phyloP scores from a whole-genome alignment of 1,140 invertebrate genomes.

The Drosophila pachea region DNA sequence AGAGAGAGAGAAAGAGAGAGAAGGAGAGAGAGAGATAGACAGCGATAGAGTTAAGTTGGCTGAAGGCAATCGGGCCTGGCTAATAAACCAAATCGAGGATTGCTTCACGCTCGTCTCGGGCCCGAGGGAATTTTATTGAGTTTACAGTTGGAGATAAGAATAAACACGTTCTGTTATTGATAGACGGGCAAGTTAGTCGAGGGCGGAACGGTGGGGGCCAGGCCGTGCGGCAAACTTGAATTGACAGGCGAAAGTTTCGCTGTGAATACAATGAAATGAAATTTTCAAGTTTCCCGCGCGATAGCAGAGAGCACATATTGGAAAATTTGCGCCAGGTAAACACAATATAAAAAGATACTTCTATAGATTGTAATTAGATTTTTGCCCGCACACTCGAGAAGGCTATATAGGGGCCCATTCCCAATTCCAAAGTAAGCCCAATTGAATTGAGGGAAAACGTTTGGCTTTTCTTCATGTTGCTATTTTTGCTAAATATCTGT shows the following conservation, averaged over 20 bases:
- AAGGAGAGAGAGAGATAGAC: slow-evolving; percentile 1
- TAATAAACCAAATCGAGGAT: slow-evolving; percentile 26
- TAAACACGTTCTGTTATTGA: slow-evolving; percentile 33
- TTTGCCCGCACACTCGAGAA: not conserved
- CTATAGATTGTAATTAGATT: slow-evolving; percentile 4
- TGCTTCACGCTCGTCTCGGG: slow-evolving; percentile 12
- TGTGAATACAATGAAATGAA: slow-evolving; percentile 10
- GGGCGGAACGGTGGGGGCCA: no score
- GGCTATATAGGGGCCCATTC: no score
- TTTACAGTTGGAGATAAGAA: slow-evolving; percentile 37
- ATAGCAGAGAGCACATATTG: not conserved
- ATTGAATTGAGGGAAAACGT: no score
- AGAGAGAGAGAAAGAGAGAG: not conserved
- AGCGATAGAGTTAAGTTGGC: not conserved
- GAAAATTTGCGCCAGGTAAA: slow-evolving; percentile 3
- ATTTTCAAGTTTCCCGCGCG: slow-evolving; percentile 23
- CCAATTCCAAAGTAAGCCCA: no score
- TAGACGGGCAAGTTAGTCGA: slow-evolving; percentile 8
- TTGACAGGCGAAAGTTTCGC: slow-evolving; percentile 20
- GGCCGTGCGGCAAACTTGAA: slow-evolving; percentile 28
- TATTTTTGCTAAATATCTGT: not conserved
- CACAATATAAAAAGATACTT: not conserved
- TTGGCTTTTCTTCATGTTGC: not conserved
- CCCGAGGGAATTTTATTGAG: slow-evolving; percentile 30
- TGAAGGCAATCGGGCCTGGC: slow-evolving; percentile 1